Conservation (phyloP, 2,888 invertebrate species). For the Diachrysia chrysitis region DNA sequence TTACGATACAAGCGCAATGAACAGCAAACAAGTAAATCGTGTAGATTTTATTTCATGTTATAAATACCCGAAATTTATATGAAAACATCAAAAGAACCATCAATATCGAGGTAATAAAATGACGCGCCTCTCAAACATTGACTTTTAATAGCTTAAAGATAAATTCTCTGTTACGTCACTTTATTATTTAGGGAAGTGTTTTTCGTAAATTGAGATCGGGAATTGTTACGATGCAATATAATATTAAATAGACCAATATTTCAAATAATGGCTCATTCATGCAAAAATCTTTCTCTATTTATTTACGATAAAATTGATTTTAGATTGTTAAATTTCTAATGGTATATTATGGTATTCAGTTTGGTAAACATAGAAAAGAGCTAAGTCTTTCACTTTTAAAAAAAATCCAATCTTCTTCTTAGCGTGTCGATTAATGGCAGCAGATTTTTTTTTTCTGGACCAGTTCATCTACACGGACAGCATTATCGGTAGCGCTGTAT, state of each 20-base stretch:
- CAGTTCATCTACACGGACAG: no score
- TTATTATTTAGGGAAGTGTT: background rate
- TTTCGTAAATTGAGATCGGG: background rate
- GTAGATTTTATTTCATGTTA: background rate
- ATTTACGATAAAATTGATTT: no score
- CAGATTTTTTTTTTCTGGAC: no score
- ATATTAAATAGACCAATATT: background rate
- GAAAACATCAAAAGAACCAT: constrained; percentile 6
- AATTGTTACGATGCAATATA: background rate
- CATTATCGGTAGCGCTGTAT: no score
- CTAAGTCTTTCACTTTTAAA: no score
- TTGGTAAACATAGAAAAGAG: no score
- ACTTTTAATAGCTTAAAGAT: background rate
- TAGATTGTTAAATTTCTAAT: no score
- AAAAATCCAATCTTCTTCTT: no score
- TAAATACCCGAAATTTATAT: background rate
- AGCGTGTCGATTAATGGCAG: no score
- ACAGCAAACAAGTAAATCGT: constrained; percentile 2
- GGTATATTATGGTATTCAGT: no score
- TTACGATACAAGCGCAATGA: background rate
- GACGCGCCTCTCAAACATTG: background rate
- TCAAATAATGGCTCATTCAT: background rate
- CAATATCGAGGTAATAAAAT: constrained; percentile 6
- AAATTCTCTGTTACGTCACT: constrained; percentile 1
- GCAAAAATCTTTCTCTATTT: no score